These are phyloP conservation scores for Labroides dimidiatus DNA, from an alignment of 2,797 vertebrate species.

Conservation along the genomic window DNA sequence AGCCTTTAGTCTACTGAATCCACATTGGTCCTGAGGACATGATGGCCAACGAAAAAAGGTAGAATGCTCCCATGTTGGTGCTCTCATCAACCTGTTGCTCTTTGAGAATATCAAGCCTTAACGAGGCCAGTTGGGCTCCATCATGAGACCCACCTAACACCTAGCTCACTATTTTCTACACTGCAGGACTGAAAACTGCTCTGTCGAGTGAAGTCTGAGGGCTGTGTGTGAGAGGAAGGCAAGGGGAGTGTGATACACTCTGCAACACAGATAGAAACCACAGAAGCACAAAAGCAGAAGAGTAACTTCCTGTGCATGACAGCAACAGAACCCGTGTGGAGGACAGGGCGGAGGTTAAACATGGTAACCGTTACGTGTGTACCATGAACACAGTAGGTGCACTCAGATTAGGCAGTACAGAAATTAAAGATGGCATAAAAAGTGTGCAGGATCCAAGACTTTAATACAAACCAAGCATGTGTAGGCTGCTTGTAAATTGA, in stretches of 20 bases:
- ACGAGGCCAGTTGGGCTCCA: constrained; percentile 1
- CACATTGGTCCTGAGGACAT: constrained; percentile 41
- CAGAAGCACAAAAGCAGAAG: constrained; percentile 85
- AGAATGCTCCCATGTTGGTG: constrained; percentile 50
- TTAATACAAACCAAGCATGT: neutral
- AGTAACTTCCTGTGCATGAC: constrained; percentile 84
- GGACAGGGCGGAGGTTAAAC: constrained; percentile 48
- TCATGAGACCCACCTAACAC: constrained; percentile 8
- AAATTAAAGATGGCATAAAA: neutral
- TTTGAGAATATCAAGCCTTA: constrained; percentile 7
- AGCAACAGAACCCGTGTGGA: constrained; percentile 59
- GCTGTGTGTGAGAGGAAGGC: constrained; percentile 71
- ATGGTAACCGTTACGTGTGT: constrained; percentile 14
- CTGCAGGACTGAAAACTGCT: constrained; percentile 25
- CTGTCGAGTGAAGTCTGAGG: constrained; percentile 37
- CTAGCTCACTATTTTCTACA: constrained; percentile 18
- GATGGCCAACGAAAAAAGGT: constrained; percentile 39
- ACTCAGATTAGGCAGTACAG: neutral
- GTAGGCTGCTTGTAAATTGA: neutral
- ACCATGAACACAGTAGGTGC: constrained; percentile 8
- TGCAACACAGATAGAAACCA: constrained; percentile 78
- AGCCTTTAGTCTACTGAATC: constrained; percentile 42
- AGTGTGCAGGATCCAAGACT: neutral
- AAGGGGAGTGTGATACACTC: constrained; percentile 63
- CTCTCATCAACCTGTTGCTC: constrained; percentile 21